These are phyloP conservation scores for Vicugna pacos DNA, from an alignment of 2,113 vertebrate species.

Conservation along the genomic window DNA sequence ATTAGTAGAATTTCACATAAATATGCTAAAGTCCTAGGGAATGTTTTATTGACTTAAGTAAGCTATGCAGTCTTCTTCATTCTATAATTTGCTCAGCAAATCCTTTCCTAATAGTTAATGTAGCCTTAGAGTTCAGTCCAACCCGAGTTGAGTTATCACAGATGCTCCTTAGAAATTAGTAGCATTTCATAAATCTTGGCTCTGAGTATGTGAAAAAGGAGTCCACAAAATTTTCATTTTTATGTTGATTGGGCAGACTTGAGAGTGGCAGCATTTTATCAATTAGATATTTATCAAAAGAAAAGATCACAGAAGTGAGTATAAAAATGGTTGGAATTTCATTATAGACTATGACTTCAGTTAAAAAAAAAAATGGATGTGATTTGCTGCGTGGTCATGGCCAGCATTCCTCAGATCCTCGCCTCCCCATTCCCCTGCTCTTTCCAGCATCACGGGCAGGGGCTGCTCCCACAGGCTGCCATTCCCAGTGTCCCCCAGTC, in stretches of 20 bases:
- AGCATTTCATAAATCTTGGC: neutral
- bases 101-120: neutral
- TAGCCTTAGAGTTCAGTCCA: neutral
- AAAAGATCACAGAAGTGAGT: neutral
- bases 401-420: neutral
- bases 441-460: too few relatives aligned
- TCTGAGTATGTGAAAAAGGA: neutral
- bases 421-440: fast-evolving
- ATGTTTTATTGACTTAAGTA: neutral
- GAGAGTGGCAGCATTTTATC: neutral
- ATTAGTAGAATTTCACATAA: conserved; percentile 48
- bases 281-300: conserved; percentile 22
- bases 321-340: neutral
- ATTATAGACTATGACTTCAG: too few relatives aligned
- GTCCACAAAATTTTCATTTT: neutral
- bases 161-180: neutral
- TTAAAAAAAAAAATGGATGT: neutral
- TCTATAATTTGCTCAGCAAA: conserved; percentile 44
- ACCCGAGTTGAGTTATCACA: neutral
- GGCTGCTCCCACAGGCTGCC: neutral
- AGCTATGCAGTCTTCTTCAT: conserved; percentile 13
- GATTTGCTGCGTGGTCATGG: neutral
- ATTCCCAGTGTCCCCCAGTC: too few relatives aligned
- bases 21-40: conserved; percentile 41
- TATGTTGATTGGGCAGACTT: neutral